phyloP scores from a whole-genome alignment of 2,113 vertebrate genomes.

The Caretta caretta region DNA sequence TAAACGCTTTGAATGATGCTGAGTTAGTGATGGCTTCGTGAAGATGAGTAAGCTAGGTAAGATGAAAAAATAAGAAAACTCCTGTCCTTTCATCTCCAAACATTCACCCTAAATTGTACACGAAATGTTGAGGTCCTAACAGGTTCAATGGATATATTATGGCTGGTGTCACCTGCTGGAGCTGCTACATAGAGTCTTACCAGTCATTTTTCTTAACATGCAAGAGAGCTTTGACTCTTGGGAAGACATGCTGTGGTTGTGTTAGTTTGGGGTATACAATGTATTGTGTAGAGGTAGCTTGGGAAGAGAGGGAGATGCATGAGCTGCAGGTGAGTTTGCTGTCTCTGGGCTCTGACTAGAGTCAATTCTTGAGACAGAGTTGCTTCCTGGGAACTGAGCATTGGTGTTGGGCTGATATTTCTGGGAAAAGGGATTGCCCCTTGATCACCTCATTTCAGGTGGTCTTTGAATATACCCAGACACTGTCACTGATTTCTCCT shows the following conservation, averaged over 20 bases:
- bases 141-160: background rate
- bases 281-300: background rate
- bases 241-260: background rate
- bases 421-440: background rate
- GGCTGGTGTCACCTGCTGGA: background rate
- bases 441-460: background rate
- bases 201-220: background rate
- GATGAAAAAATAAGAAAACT: background rate
- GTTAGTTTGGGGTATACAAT: no score
- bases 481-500: background rate
- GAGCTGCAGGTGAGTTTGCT: background rate
- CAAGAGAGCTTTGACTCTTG: background rate
- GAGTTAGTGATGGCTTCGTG: background rate
- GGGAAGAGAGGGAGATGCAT: background rate
- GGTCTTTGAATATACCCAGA: background rate
- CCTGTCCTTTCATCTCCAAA: background rate
- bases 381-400: background rate
- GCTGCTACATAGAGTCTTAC: background rate
- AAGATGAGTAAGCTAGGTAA: background rate
- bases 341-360: background rate
- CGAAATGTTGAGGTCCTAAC: background rate
- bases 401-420: background rate
- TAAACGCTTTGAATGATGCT: background rate
- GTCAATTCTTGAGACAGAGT: background rate
- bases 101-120: background rate